Conservation (phyloP, 2,888 invertebrate genomes). For the Tupiocoris notatus region DNA sequence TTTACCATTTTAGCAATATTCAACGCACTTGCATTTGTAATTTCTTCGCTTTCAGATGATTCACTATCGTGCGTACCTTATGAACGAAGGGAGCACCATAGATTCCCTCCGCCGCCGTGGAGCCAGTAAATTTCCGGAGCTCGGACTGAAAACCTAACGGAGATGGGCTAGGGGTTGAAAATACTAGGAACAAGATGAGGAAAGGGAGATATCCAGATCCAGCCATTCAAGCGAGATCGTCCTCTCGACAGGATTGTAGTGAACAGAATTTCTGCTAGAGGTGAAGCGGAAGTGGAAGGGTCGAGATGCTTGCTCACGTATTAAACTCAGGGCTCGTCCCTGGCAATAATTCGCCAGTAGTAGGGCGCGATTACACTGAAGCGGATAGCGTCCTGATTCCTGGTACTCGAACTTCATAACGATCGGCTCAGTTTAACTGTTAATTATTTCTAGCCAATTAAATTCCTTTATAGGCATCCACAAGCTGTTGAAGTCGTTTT, state of each 20-base stretch:
- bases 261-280: background rate
- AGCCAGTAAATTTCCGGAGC: conserved; percentile 33
- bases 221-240: background rate
- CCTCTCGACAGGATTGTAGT: background rate
- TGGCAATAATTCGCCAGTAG: conserved; percentile 35
- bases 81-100: background rate
- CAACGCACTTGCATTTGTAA: too few relatives aligned
- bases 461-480: too few relatives aligned
- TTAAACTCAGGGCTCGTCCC: conserved; percentile 35
- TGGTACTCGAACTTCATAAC: too few relatives aligned
- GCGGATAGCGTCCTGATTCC: background rate
- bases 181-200: background rate
- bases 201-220: background rate
- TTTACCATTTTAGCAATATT: too few relatives aligned
- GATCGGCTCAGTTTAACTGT: too few relatives aligned
- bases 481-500: too few relatives aligned
- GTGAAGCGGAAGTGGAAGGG: conserved; percentile 1
- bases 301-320: conserved; percentile 20
- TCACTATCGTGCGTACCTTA: too few relatives aligned
- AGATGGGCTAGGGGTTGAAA: background rate
- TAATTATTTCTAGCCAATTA: too few relatives aligned
- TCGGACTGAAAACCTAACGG: background rate
- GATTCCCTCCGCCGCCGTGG: background rate
- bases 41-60: too few relatives aligned
- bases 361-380: background rate